A percentile compares a stretch with the other conserved stretches of the same genome.
These are phyloP conservation scores for Euphonia xanthogaster DNA, from an alignment of 2,797 vertebrate species.

Conservation along the genomic window DNA sequence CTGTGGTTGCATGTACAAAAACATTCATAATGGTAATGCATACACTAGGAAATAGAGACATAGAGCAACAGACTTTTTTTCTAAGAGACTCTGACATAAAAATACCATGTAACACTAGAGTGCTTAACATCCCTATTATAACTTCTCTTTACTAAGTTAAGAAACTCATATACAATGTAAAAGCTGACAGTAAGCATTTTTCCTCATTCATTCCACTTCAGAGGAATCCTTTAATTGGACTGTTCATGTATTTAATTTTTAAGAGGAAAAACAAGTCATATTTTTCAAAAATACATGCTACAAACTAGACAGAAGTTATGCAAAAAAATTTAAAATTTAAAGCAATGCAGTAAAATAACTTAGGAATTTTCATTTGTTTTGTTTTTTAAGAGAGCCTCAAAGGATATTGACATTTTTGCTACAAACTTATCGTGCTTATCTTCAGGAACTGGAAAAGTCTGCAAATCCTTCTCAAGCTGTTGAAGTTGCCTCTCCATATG, in stretches of 20 bases:
- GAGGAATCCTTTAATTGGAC: background rate
- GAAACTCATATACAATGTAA: background rate
- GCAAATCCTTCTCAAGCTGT: conserved; percentile 95
- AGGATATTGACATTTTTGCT: conserved; percentile 99
- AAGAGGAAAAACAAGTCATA: background rate
- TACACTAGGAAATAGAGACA: background rate
- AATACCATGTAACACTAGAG: background rate
- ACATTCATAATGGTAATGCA: background rate
- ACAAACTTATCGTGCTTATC: conserved; percentile 92
- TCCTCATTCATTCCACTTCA: background rate
- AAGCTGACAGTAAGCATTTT: background rate
- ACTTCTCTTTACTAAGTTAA: background rate
- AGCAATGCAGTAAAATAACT: background rate
- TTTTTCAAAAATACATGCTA: background rate
- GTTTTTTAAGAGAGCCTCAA: conserved; percentile 60
- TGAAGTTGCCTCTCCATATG: conserved; percentile 96
- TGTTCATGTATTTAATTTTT: background rate
- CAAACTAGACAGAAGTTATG: conserved; percentile 20
- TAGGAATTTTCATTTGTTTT: background rate
- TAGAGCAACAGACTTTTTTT: background rate
- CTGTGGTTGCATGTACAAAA: background rate
- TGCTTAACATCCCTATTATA: background rate
- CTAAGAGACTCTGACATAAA: background rate
- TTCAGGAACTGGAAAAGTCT: conserved; percentile 89
- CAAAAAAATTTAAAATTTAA: conserved; percentile 55